Base-by-base conservation (phyloP, 2,113 vertebrate genomes). In the Lota lota region DNA sequence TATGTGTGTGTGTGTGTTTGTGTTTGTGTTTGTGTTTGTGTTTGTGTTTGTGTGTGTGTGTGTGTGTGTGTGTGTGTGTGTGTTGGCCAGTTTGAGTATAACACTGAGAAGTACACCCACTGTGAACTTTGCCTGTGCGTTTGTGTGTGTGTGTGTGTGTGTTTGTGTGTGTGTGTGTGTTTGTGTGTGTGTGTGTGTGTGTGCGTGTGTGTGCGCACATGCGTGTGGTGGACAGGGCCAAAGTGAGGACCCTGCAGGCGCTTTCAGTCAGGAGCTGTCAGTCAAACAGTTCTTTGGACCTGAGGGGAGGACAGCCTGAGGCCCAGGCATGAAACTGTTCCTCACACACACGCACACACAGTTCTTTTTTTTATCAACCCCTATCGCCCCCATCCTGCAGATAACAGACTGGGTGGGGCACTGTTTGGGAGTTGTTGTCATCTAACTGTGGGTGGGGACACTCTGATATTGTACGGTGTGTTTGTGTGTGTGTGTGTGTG, bases 351-450 rank as follows among this genome's bases (percentile, higher is more conserved):
- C 64, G 61, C 58, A 63, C 62, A 65, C 24, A 10, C 36, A 19
- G 0, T 5, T 17, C 16, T 20, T 50, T 11, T 14, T 54, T 68
- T 69, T 76, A 70, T 73, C 72, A 74, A 71, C 15, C 70, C 69
- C 28, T 47, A 76, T 40, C 40, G 4, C n/a, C 58, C 63, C 53
- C 54, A 60, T 64, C 64, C 57, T 16, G 54, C 61, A 79, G 73
- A 86, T 77, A 82, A 76, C 64, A 28, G 28, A 28, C 22, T 54
- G 69, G 79, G 77, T 75, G 81, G 62, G 71, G 67, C 20, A 20
- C 51, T 61, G 70, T 70, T 72, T 69, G 64, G 61, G 53, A 61
- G 66, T 79, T 79, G 63, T 59, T 76, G 63, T 69, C 73, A 68
- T 21, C 67, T 40, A 73, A 22, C 61, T 64, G 68, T 64, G 5